A percentile compares a stretch with the other conserved stretches of the same genome.
Evolutionary conservation across 2,113 vertebrate genomes (phyloP).

Genomic region (Epinephelus fuscoguttatus): DNA sequence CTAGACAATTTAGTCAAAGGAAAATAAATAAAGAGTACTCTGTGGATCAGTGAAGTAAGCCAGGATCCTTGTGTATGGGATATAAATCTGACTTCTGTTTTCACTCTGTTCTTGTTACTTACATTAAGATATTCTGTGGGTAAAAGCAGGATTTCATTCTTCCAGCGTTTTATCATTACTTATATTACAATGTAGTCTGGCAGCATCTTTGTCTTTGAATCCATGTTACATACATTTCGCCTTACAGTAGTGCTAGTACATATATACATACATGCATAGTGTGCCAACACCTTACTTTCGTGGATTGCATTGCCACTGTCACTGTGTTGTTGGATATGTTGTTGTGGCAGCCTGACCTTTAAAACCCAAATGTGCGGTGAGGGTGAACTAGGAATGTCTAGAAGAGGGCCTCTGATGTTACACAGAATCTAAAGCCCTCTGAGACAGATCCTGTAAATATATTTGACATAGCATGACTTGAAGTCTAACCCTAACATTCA

Average conservation of each 20-base stretch:
- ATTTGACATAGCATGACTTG: background rate
- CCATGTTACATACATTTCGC: background rate
- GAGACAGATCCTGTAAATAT: background rate
- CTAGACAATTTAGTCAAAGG: constrained; percentile 25
- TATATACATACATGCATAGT: background rate
- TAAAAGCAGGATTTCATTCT: background rate
- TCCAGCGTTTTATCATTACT: background rate
- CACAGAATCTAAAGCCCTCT: background rate
- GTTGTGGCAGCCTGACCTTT: background rate
- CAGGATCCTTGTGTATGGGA: background rate
- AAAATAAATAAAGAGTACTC: constrained; percentile 31
- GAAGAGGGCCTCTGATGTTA: background rate
- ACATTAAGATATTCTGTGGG: background rate
- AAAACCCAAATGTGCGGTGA: background rate
- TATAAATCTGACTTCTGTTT: too few relatives aligned
- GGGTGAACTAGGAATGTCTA: background rate
- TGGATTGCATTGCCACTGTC: background rate
- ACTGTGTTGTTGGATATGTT: background rate
- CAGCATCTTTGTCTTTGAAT: background rate
- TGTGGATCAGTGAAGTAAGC: constrained; percentile 16
- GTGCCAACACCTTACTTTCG: background rate
- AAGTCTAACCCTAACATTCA: background rate
- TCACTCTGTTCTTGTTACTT: too few relatives aligned
- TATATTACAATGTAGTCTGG: background rate
- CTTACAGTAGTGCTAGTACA: background rate